Base-by-base conservation (phyloP, 2,888 invertebrate species). In the Stenurella melanura region DNA sequence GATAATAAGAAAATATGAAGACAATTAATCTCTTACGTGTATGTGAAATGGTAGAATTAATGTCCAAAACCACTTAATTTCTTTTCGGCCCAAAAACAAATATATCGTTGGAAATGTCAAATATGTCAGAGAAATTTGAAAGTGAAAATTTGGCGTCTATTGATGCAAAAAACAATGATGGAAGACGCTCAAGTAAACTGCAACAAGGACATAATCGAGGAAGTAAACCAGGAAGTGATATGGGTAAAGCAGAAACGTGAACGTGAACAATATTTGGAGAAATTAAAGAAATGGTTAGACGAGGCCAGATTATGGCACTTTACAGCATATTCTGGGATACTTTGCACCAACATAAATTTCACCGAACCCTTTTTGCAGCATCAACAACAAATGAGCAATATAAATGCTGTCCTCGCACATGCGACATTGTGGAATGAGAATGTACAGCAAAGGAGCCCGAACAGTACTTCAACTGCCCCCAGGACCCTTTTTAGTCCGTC, bases 201-300 rank as follows among this genome's bases (percentile, higher is more conserved):
- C 12, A 18, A 17, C n/a, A 58, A 61, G 4, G 61, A 72, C 15
- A 0, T 42, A 15, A 42, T 4, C 42, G 12, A 12, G 11, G 42
- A 0, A 42, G 42, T 34, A 21, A 38, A 72, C 15, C 56, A 74
- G 15, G 73, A 76, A 30, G 66, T 73, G 19, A 50, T 50, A 56
- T 38, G 42, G 38, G 12, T n/a, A 54, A 76, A 73, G 50, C 70
- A 73, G 42, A 79, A 78, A 78, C 71, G 63, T 58, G 83, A 82
- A 61, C 79, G 87, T 57, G 93, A 93, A 82, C 93, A 93, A 75
- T 95, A 94, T 89, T 93, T 94, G 84, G 90, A 90, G 77, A 92
- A 93, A 77, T 88, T 95, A 77, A 91, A 93, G 85, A 89, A 92
- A 88, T 95, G 94, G 94, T 90, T 94, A 66, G 92, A 93, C 81